Conservation (phyloP, 1,140 invertebrate genomes). For the Holcopasites calliopsidis region DNA sequence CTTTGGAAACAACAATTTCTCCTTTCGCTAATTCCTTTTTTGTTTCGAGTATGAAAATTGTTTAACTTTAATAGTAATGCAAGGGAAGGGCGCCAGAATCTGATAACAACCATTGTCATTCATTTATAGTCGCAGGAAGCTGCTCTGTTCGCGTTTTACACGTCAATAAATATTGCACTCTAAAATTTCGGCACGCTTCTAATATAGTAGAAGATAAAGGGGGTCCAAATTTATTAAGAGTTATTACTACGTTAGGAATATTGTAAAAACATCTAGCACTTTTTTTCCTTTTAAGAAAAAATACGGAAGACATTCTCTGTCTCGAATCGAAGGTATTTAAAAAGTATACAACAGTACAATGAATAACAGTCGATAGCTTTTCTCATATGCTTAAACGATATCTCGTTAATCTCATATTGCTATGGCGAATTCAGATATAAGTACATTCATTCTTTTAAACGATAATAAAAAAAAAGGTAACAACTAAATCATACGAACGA, state of each 20-base stretch:
- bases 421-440: conserved; percentile 52
- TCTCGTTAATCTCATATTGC: conserved; percentile 38
- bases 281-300: conserved; percentile 34
- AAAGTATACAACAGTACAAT: conserved; percentile 49
- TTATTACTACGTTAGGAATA: conserved; percentile 17
- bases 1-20: background rate
- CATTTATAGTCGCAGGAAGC: conserved; percentile 30
- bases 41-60: background rate
- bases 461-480: conserved; percentile 46
- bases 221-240: conserved; percentile 8
- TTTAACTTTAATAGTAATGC: conserved; percentile 29
- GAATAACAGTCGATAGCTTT: conserved; percentile 50
- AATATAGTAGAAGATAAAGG: conserved; percentile 11
- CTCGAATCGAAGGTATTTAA: conserved; percentile 45
- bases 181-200: conserved; percentile 11
- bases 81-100: conserved; percentile 48
- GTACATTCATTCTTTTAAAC: conserved; percentile 47
- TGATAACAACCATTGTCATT: conserved; percentile 39
- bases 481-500: conserved; percentile 64
- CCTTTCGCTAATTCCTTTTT: conserved; percentile 7
- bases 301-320: conserved; percentile 55
- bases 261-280: conserved; percentile 44
- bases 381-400: conserved; percentile 48
- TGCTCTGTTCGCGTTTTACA: background rate
- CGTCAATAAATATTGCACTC: conserved; percentile 37